Evolutionary conservation across 23 tunicate genomes (phyloP).

Genomic region (Oikopleura vanhoeffeni): DNA sequence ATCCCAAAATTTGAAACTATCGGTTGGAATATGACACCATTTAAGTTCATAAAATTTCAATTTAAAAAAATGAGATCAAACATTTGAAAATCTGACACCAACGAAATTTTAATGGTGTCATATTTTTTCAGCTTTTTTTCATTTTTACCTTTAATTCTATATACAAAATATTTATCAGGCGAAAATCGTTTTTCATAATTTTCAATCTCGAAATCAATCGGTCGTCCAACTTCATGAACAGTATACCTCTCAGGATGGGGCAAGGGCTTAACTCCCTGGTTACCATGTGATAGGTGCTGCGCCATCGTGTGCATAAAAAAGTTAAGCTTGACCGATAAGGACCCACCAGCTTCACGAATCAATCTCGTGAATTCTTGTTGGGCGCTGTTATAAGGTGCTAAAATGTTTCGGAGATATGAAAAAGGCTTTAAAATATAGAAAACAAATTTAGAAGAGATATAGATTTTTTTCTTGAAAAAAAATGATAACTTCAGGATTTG

Average conservation of each 20-base stretch:
- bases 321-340: constrained; percentile 66
- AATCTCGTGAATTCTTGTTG: not conserved
- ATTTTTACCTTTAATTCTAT: not conserved
- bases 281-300: constrained; percentile 47
- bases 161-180: constrained; percentile 49
- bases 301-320: constrained; percentile 97
- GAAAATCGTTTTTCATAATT: not conserved
- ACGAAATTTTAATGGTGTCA: too few relatives aligned
- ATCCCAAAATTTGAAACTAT: too few relatives aligned
- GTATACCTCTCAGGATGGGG: not conserved
- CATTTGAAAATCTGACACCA: too few relatives aligned
- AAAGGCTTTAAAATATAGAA: too few relatives aligned
- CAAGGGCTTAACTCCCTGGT: constrained; percentile 23
- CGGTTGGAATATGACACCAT: too few relatives aligned
- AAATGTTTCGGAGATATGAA: too few relatives aligned
- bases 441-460: too few relatives aligned
- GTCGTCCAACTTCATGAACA: constrained; percentile 5
- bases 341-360: constrained; percentile 28
- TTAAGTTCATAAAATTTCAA: too few relatives aligned
- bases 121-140: too few relatives aligned
- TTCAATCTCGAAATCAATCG: constrained; percentile 11
- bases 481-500: too few relatives aligned
- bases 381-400: not conserved
- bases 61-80: too few relatives aligned
- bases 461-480: too few relatives aligned